These are phyloP conservation scores for Myotis planiceps DNA, from an alignment of 2,797 vertebrate species.

Conservation along the genomic window DNA sequence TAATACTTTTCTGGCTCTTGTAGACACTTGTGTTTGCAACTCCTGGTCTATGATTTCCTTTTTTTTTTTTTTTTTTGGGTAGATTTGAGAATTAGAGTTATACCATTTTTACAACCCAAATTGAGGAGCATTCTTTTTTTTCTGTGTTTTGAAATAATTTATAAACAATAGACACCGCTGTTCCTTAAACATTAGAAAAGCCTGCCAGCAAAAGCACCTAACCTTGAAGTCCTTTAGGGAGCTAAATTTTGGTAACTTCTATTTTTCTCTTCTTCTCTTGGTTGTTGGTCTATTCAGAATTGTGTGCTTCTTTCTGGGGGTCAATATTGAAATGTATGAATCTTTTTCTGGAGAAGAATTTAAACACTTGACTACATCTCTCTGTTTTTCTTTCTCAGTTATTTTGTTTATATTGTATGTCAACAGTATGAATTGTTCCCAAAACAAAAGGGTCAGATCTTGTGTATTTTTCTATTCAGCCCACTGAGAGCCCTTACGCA, in stretches of 20 bases:
- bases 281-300: not conserved
- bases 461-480: not conserved
- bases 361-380: not conserved
- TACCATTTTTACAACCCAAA: not conserved
- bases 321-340: not conserved
- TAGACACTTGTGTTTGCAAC: not conserved
- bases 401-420: not conserved
- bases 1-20: not conserved
- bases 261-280: not conserved
- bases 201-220: not conserved
- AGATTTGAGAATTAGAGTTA: not conserved
- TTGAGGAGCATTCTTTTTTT: not conserved
- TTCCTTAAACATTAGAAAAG: not conserved
- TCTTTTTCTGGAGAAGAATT: slow-evolving; percentile 20
- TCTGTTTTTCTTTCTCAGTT: not conserved
- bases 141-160: slow-evolving; percentile 36
- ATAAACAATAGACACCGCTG: not conserved
- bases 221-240: not conserved
- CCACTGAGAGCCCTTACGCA: not conserved
- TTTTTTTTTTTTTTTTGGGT: not conserved
- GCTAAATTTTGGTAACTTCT: not conserved
- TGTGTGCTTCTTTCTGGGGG: not conserved
- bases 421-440: not conserved
- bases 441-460: not conserved
- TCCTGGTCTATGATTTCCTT: not conserved